Conservation (phyloP, 2,797 vertebrate genomes). For the Parauchenoglanis ngamensis region DNA sequence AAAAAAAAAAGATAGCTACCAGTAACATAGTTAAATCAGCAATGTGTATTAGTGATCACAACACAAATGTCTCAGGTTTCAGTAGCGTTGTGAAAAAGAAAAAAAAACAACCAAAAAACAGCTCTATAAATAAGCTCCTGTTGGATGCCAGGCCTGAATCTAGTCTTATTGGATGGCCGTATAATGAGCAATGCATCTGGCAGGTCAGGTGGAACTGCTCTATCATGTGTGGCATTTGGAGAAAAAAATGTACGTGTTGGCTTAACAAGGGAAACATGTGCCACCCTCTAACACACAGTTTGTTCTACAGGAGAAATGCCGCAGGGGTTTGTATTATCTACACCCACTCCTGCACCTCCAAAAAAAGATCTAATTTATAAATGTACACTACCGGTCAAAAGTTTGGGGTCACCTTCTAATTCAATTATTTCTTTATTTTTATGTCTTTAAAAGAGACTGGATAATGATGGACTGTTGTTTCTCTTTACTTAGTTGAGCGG, state of each 20-base stretch:
- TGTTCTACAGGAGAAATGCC: neutral
- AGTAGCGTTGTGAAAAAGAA: neutral
- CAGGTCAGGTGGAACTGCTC: conserved; percentile 9
- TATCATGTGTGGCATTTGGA: conserved; percentile 19
- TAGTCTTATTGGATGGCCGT: neutral
- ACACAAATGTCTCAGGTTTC: conserved; percentile 2
- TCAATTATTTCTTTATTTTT: too few species aligned
- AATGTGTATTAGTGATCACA: neutral
- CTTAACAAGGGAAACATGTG: conserved; percentile 17
- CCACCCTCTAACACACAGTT: neutral
- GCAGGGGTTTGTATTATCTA: neutral
- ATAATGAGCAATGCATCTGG: conserved; percentile 25
- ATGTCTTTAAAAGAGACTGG: too few species aligned
- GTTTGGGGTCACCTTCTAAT: too few species aligned
- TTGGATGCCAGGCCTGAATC: conserved; percentile 4
- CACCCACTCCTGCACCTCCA: neutral
- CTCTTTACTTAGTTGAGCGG: too few species aligned
- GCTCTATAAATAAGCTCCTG: conserved; percentile 18
- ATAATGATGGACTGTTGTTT: too few species aligned
- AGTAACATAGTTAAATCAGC: neutral
- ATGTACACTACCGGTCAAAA: too few species aligned
- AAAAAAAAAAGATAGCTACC: neutral
- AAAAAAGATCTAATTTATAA: neutral
- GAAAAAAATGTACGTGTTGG: neutral
- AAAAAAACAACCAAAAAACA: neutral